Base-by-base conservation (phyloP, 1,140 invertebrate genomes). In the Hesperophylax magnus region DNA sequence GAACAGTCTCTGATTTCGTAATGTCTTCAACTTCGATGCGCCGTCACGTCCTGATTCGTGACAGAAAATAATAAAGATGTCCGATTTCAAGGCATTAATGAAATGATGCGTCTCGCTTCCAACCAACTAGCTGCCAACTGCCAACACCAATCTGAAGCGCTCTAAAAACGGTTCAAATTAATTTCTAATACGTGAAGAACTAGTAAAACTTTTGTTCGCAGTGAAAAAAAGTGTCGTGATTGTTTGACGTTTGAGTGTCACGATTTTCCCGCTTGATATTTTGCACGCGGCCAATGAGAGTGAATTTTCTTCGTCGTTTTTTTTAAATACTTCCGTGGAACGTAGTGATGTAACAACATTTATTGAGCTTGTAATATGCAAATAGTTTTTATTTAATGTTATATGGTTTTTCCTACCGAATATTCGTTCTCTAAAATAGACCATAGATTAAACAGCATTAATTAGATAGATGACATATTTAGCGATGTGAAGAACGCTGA, bases 11-110 rank as follows among this genome's bases (percentile, higher is more conserved):
- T 22, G 56, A 22, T 22, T 18, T 8, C n/a, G 56, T 72, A 27
- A 53, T 54, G 24, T 72, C 69, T 31, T 31, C 52, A 72, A 17
- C 9, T 53, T 11, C 11, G 20, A 72, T 72, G 69, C 69, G 56
- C 15, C 47, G 52, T 27, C 69, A 72, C 69, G 69, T 72, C 47
- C 47, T 47, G 39, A 72, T 22, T 54, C 39, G 47, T 72, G 69
- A 72, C 52, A 54, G 39, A 52, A 72, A 54, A 72, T n/a, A 69
- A 69, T n/a, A 52, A 52, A 71, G 8, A 52, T 53, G 67, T 71
- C 34, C 22, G 34, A 17, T 24, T 31, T 65, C 15, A 65, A 22
- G n/a, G n/a, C 20, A 58, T 22, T 8, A 20, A 8, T 58, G 56
- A 20, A 65, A 67, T 67, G 63, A 22, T n/a, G 22, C 22, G 17